Percentiles rank a stretch among this genome's conserved stretches.
Evolutionary conservation across 2,888 invertebrate genomes (phyloP).

Genomic region (Pseudeuparius sepicola): DNA sequence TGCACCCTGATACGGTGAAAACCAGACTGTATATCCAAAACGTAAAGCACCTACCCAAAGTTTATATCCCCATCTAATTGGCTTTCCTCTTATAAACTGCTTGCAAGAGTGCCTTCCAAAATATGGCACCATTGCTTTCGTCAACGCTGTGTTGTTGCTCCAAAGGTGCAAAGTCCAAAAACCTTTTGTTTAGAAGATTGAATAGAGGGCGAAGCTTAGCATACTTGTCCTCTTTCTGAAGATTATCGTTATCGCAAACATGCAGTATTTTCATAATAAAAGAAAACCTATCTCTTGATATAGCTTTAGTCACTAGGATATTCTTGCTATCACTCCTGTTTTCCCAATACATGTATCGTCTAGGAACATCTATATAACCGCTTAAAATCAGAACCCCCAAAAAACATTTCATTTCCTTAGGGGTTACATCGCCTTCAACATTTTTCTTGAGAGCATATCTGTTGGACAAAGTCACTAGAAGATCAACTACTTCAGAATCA

Average conservation of each 20-base stretch:
- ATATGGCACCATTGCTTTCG: conserved; percentile 3
- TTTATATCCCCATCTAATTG: conserved; percentile 1
- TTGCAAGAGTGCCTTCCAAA: conserved; percentile 1
- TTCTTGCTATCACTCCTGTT: conserved; percentile 9
- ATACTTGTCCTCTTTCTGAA: conserved; percentile 3
- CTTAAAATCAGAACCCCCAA: conserved; percentile 12
- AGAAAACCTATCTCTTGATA: conserved; percentile 5
- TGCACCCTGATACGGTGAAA: conserved; percentile 3
- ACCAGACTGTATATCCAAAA: background rate
- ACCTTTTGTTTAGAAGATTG: conserved; percentile 6
- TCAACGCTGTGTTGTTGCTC: too few species aligned
- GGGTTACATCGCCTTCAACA: conserved; percentile 4
- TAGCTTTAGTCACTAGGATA: conserved; percentile 6
- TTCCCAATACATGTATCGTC: conserved; percentile 12
- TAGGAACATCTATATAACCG: conserved; percentile 9
- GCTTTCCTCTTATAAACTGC: conserved; percentile 1
- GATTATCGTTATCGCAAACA: conserved; percentile 5
- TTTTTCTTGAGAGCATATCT: conserved; percentile 6
- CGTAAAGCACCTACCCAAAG: conserved; percentile 1
- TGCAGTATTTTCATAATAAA: conserved; percentile 5
- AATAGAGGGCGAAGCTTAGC: conserved; percentile 1
- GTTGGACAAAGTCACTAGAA: conserved; percentile 12
- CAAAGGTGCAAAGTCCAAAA: conserved; percentile 8
- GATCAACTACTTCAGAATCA: conserved; percentile 11
- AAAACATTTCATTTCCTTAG: conserved; percentile 13